A percentile compares a stretch with the other conserved stretches of the same genome.
Evolutionary conservation across 2,888 invertebrate genomes (phyloP).

Genomic region (Globia sparganii): DNA sequence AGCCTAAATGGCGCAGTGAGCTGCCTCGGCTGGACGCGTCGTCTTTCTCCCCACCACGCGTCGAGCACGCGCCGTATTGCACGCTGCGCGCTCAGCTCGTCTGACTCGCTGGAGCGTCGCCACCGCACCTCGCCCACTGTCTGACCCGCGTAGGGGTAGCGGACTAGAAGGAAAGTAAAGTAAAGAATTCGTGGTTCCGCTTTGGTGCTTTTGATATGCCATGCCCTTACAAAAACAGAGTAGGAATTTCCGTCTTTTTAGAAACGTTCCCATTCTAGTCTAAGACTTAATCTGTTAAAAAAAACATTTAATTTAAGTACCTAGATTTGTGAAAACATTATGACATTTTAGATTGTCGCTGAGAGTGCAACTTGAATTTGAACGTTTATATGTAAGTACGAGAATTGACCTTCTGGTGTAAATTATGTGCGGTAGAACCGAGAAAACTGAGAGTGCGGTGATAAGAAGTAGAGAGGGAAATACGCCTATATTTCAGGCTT

Average conservation of each 20-base stretch:
- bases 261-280: neutral
- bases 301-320: neutral
- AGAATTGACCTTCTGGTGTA: too few species aligned
- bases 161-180: constrained; percentile 71
- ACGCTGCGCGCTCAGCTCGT: constrained; percentile 74
- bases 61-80: constrained; percentile 82
- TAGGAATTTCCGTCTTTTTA: neutral
- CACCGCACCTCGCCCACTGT: constrained; percentile 86
- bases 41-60: constrained; percentile 87
- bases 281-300: neutral
- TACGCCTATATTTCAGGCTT: too few species aligned
- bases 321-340: too few species aligned
- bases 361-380: too few species aligned
- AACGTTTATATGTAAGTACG: too few species aligned
- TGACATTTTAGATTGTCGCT: too few species aligned
- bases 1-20: constrained; percentile 79
- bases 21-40: constrained; percentile 78
- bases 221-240: neutral
- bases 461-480: too few species aligned
- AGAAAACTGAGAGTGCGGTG: too few species aligned
- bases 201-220: neutral
- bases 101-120: constrained; percentile 76
- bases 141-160: constrained; percentile 86
- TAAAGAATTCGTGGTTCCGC: neutral
- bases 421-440: too few species aligned